Percentiles rank a stretch among this genome's conserved stretches.
Conservation (phyloP, 2,113 vertebrate species). For the Phalacrocorax carbo region DNA sequence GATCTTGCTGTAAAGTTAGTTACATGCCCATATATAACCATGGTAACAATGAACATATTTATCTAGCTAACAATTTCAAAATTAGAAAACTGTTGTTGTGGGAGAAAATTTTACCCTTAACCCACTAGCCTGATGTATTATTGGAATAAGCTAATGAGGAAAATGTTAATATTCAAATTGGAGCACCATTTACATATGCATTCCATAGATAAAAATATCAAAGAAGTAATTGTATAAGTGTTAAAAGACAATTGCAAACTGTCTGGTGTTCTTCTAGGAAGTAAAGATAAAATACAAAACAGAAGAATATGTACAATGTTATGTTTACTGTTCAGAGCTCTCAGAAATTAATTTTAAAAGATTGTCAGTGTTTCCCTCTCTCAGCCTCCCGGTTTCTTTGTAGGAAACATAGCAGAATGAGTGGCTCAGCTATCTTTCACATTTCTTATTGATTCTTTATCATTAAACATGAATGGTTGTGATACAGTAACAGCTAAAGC, state of each 20-base stretch:
- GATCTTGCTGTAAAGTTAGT: not conserved
- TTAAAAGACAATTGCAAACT: not conserved
- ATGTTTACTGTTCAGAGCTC: not conserved
- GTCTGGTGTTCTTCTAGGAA: not conserved
- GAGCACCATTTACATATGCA: not conserved
- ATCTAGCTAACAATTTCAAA: slow-evolving; percentile 17
- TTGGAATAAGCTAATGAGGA: not conserved
- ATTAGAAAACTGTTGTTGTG: slow-evolving; percentile 11
- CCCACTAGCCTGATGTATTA: not conserved
- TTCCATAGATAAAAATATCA: not conserved
- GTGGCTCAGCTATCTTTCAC: not conserved
- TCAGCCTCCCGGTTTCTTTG: not conserved
- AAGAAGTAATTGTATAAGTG: not conserved
- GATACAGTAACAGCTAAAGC: not conserved
- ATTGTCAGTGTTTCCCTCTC: not conserved
- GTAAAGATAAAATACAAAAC: not conserved
- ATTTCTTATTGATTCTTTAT: not conserved
- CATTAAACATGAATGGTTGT: not conserved
- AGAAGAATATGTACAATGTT: not conserved
- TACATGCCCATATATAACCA: slow-evolving; percentile 5
- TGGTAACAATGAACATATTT: slow-evolving; percentile 8
- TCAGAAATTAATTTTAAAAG: not conserved
- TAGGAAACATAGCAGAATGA: not conserved
- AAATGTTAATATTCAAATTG: slow-evolving; percentile 23
- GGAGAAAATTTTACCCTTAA: not conserved